A percentile compares a stretch with the other conserved stretches of the same genome.
Evolutionary conservation across 2,797 vertebrate genomes (phyloP).

Genomic region (Sebastes melanostomus): DNA sequence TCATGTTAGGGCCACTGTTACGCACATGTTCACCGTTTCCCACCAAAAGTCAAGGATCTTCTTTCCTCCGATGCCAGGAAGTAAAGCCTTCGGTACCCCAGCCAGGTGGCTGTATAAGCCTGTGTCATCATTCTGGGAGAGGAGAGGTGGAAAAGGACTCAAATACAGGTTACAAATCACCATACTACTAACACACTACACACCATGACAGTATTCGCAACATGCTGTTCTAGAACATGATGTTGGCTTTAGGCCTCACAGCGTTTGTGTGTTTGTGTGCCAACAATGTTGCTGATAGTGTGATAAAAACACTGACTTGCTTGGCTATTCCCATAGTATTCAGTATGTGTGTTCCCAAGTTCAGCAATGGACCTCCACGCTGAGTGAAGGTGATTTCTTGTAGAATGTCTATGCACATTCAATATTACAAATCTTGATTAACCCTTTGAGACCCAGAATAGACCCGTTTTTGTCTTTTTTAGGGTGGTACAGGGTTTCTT

Average conservation of each 20-base stretch:
- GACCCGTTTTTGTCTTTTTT: no score
- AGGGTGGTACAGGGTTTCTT: no score
- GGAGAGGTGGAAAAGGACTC: not conserved
- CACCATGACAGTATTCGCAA: not conserved
- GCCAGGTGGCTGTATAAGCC: constrained; percentile 82
- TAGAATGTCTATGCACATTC: not conserved
- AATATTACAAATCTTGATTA: not conserved
- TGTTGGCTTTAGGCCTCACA: not conserved
- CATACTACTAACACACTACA: not conserved
- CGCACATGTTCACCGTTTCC: constrained; percentile 86
- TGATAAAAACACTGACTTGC: no score
- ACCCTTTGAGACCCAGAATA: no score
- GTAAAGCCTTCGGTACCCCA: constrained; percentile 85
- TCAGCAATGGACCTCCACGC: not conserved
- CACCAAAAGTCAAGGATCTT: constrained; percentile 90
- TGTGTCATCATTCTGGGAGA: constrained; percentile 80
- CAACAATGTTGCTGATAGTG: not conserved
- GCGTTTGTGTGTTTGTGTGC: not conserved
- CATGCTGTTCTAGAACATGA: not conserved
- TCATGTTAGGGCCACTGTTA: not conserved
- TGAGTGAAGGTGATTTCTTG: not conserved
- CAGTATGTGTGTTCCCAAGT: not conserved
- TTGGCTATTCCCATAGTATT: no score
- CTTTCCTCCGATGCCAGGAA: constrained; percentile 85
- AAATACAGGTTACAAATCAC: not conserved